Evolutionary conservation across 2,888 invertebrate genomes (phyloP).

Genomic region (Aphrophora alni): DNA sequence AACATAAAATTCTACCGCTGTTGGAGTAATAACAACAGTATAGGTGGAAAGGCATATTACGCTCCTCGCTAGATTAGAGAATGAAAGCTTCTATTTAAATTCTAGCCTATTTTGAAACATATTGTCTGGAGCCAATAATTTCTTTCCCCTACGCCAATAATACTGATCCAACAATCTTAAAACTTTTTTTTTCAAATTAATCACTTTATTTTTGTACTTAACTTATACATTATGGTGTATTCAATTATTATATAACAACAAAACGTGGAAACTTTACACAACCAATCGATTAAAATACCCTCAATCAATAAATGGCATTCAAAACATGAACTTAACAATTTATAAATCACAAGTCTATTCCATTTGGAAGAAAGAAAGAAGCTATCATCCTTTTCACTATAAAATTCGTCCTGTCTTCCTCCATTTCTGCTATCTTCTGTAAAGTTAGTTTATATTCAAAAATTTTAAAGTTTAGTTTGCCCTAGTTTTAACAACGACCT

Average conservation of each 20-base stretch:
- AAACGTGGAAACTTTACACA: neutral
- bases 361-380: neutral
- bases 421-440: neutral
- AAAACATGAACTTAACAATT: neutral
- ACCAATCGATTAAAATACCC: neutral
- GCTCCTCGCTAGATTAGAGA: neutral
- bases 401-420: neutral
- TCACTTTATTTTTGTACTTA: neutral
- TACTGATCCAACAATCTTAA: slow-evolving; percentile 6
- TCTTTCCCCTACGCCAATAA: neutral
- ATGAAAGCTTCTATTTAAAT: neutral
- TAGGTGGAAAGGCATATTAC: neutral
- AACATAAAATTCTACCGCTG: slow-evolving; percentile 15
- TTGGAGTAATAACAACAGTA: neutral
- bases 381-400: neutral
- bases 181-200: neutral
- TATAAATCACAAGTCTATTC: neutral
- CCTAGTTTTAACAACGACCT: slow-evolving; percentile 23
- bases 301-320: slow-evolving; percentile 9
- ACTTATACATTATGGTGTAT: neutral
- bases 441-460: neutral
- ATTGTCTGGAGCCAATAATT: neutral
- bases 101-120: neutral
- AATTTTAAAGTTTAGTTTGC: slow-evolving; percentile 13
- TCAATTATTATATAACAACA: neutral